Percentiles rank a stretch among this genome's conserved stretches.
Evolutionary conservation across 2,797 vertebrate species (phyloP).

Genomic region (Artibeus jamaicensis): DNA sequence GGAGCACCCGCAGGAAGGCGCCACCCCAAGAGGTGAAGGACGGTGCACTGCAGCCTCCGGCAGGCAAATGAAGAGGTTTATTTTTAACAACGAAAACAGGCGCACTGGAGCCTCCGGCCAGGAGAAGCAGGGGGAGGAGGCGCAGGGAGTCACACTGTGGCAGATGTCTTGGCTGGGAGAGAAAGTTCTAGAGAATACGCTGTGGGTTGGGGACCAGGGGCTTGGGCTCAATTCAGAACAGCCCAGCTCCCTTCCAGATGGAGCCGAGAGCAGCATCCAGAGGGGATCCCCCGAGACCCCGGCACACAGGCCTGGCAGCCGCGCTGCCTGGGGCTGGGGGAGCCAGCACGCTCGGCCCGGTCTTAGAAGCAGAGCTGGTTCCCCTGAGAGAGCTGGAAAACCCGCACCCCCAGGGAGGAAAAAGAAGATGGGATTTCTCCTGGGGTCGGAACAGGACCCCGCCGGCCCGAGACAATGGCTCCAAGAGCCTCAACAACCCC

Average conservation of each 20-base stretch:
- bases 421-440: constrained; percentile 77
- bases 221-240: constrained; percentile 68
- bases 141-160: constrained; percentile 61
- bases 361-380: constrained; percentile 14
- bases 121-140: not conserved
- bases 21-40: not conserved
- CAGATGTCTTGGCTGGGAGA: constrained; percentile 83
- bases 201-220: constrained; percentile 70
- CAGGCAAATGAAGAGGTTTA: not conserved
- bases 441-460: constrained; percentile 77
- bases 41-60: not conserved
- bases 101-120: constrained; percentile 56
- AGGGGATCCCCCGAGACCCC: constrained; percentile 68
- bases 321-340: not conserved
- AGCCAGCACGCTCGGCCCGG: not conserved
- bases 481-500: constrained; percentile 65
- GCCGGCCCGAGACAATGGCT: constrained; percentile 62
- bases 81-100: constrained; percentile 57
- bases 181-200: constrained; percentile 78
- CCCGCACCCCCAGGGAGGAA: constrained; percentile 55
- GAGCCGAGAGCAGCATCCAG: constrained; percentile 71
- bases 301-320: constrained; percentile 37
- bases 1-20: not conserved
- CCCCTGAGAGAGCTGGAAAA: constrained; percentile 58
- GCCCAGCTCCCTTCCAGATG: constrained; percentile 69